phyloP scores from a whole-genome alignment of 1,140 invertebrate species.

The Caenorhabditis inopinata region DNA sequence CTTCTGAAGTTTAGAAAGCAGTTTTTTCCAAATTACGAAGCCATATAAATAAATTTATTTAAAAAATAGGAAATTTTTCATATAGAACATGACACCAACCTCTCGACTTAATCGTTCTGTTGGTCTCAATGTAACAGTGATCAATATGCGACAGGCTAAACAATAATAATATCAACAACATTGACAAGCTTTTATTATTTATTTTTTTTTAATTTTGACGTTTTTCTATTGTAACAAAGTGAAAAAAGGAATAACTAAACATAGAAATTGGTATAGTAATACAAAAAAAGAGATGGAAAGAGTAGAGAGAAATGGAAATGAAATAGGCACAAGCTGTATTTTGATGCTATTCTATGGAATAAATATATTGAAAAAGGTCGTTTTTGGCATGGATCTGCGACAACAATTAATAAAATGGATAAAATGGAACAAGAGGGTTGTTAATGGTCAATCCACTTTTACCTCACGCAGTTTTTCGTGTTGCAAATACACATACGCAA shows the following conservation, averaged over 20 bases:
- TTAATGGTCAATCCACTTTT: neutral
- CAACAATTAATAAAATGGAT: too few species aligned
- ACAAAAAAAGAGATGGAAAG: neutral
- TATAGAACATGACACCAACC: too few species aligned
- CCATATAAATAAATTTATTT: too few species aligned
- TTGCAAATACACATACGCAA: constrained; percentile 2
- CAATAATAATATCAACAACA: neutral
- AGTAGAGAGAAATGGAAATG: neutral
- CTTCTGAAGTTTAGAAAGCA: too few species aligned
- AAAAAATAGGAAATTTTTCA: too few species aligned
- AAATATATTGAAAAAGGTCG: constrained; percentile 7
- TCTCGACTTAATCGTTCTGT: too few species aligned
- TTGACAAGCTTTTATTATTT: neutral
- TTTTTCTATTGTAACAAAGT: neutral
- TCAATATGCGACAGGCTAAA: neutral
- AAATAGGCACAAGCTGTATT: neutral
- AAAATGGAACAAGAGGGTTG: neutral
- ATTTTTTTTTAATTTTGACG: neutral
- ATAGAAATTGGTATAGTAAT: neutral
- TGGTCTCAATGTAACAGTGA: neutral
- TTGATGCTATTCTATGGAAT: neutral
- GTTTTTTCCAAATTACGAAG: too few species aligned
- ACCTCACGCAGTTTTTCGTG: neutral
- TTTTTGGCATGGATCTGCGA: too few species aligned
- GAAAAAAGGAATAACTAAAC: neutral